These are phyloP conservation scores for Pygathrix nemaeus DNA, from an alignment of 2,113 vertebrate genomes.

Conservation along the genomic window DNA sequence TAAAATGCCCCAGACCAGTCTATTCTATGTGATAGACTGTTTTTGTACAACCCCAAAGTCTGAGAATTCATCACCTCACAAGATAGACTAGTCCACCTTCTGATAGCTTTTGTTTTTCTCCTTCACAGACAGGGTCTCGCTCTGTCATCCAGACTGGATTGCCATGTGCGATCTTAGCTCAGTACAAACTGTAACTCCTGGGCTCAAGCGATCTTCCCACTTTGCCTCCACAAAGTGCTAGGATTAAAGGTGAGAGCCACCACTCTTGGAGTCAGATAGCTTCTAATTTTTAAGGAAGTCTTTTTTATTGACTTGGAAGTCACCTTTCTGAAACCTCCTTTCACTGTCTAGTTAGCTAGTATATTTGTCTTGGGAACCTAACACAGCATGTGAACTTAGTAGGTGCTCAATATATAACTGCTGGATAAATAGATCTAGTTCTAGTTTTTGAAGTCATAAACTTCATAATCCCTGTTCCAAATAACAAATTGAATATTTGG, in stretches of 20 bases:
- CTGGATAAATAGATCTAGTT: background rate
- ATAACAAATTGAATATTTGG: background rate
- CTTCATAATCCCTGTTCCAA: background rate
- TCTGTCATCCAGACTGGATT: background rate
- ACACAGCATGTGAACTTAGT: background rate
- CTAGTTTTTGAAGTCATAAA: background rate
- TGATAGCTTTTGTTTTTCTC: background rate
- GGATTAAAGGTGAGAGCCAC: background rate
- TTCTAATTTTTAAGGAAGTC: background rate
- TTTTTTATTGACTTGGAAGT: background rate
- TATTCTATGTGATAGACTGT: background rate
- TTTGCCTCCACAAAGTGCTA: background rate
- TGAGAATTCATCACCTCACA: background rate
- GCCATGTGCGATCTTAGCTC: too few relatives aligned
- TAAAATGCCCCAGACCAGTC: rapidly evolving
- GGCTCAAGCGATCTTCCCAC: background rate
- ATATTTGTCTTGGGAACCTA: background rate
- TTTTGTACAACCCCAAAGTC: background rate
- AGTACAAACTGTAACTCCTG: background rate
- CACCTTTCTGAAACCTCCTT: background rate
- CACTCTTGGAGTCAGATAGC: too few relatives aligned
- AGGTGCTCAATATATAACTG: background rate
- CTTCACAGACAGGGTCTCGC: background rate
- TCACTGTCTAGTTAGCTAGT: background rate
- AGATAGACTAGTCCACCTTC: background rate